A percentile compares a stretch with the other conserved stretches of the same genome.
These are phyloP conservation scores for Magallana nippona DNA, from an alignment of 2,888 invertebrate species.

Conservation along the genomic window DNA sequence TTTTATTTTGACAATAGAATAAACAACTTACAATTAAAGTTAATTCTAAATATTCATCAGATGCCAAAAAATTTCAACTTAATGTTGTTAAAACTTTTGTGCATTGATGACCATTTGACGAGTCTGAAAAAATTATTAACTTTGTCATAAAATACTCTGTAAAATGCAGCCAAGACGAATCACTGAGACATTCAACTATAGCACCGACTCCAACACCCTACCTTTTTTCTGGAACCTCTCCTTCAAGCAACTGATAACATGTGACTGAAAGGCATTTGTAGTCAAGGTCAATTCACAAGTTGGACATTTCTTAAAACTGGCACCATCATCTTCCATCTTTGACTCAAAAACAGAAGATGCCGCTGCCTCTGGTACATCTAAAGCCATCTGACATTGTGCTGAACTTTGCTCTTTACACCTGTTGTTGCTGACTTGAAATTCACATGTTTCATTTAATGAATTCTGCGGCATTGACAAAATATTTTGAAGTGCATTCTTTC, in stretches of 20 bases:
- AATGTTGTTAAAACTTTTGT: too few species aligned
- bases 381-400: not conserved
- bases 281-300: not conserved
- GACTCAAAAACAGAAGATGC: not conserved
- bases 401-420: not conserved
- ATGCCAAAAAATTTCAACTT: too few species aligned
- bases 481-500: not conserved
- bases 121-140: too few species aligned
- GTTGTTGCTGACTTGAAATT: constrained; percentile 50
- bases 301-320: constrained; percentile 21
- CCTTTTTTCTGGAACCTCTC: constrained; percentile 20
- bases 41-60: too few species aligned
- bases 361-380: not conserved
- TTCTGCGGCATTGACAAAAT: not conserved
- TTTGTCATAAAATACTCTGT: not conserved
- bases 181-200: too few species aligned
- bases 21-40: too few species aligned
- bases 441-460: constrained; percentile 59
- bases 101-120: too few species aligned
- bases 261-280: not conserved
- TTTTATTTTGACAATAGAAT: too few species aligned
- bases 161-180: not conserved
- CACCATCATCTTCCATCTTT: not conserved
- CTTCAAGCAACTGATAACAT: not conserved
- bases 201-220: not conserved